Base-by-base conservation (phyloP, 2,113 vertebrate genomes). In the Fregata magnificens region DNA sequence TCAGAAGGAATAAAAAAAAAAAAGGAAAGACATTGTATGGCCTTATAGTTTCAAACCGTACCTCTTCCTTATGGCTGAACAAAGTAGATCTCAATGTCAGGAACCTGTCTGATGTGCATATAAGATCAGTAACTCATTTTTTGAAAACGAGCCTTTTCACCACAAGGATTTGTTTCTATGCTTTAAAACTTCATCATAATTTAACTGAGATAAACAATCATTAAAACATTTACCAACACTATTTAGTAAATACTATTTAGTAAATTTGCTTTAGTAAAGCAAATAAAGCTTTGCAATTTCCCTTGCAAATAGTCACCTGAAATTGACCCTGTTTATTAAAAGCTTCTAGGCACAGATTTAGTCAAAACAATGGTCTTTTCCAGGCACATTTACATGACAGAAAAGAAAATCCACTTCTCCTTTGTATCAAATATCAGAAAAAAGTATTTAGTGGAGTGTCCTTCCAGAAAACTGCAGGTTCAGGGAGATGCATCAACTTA, bases 141-240 rank as follows among this genome's bases (percentile, higher is more conserved):
- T 62, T 12, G 17, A 89, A 94, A 73, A 86, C 42, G 5, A 71
- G 52, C 11, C 67, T 96, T 91, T 90, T 49, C 19, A 93, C 12
- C 14, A 49, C 16, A 29, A 18, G 38, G n/a, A 71, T 93, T 89
- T 69, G 6, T 9, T 88, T 87, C 86, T 7, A 53, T 38, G 9
- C n/a, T 86, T 89, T 95, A 92, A 86, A 83, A 44, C 21, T 62
- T 90, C 29, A 82, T 21, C 7, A 32, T 36, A 56, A 88, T 84
- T 96, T 82, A 89, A 87, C 44, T 69, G 50, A 90, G 19, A 55
- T 53, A 93, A 96, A 82, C 18, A 88, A 55, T 11, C 25, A 95
- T 73, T 90, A 79, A 73, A 90, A 87, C 85, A 86, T 92, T 97
- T 97, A 90, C 77, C 89, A 86, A 82, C 36, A 49, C 14, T 80